A percentile compares a stretch with the other conserved stretches of the same genome.
phyloP scores from a whole-genome alignment of 1,140 invertebrate genomes.

The Hypsibius dujardini region DNA sequence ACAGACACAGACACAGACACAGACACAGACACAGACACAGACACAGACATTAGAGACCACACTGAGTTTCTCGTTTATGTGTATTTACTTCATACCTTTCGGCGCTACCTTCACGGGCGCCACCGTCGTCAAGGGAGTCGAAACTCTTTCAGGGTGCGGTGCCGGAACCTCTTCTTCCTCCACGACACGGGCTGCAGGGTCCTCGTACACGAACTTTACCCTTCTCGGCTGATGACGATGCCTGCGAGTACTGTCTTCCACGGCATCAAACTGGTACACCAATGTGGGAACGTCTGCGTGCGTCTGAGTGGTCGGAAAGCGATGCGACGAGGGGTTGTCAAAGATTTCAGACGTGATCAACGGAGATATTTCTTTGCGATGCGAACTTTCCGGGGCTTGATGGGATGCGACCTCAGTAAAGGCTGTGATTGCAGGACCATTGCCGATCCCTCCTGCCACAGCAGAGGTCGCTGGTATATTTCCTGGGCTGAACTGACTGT shows the following conservation, averaged over 20 bases:
- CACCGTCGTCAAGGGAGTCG: neutral
- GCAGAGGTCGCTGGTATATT: too few species aligned
- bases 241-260: neutral
- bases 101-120: neutral
- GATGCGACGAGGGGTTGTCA: neutral
- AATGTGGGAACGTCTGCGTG: neutral
- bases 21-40: too few species aligned
- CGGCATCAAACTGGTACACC: neutral
- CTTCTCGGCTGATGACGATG: neutral
- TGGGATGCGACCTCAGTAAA: too few species aligned
- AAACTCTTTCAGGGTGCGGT: neutral
- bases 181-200: neutral
- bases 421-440: too few species aligned
- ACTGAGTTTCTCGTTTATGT: neutral
- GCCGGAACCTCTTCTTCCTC: neutral
- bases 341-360: slow-evolving; percentile 1
- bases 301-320: neutral
- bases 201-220: slow-evolving; percentile 1
- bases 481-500: too few species aligned
- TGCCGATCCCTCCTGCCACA: too few species aligned
- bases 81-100: slow-evolving; percentile 1
- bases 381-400: too few species aligned
- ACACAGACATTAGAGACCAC: neutral
- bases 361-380: neutral
- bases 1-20: too few species aligned